Evolutionary conservation across 2,888 invertebrate species (phyloP), one percentile per base, ranked within the genome.

Genomic region (Octodonta nipae): DNA sequence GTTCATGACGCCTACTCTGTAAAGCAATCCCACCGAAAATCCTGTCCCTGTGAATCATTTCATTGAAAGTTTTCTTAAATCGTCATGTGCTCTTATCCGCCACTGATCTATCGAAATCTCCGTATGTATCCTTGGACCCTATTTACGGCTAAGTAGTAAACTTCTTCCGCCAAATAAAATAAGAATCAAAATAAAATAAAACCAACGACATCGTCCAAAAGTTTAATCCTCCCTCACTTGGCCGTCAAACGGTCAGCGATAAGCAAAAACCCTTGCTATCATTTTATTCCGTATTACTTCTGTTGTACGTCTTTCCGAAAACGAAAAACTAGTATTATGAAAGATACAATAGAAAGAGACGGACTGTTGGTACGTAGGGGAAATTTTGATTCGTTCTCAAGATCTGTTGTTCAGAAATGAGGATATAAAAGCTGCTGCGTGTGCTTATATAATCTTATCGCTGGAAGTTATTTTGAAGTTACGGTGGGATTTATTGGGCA

Each of bases 141-240:
- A 31, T 34, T 29, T 33, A 37, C 33, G 28, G 28, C 41, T 33
- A 30, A 11, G 36, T 32, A 40, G 34, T 38, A 34, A 42, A 47
- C 44, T 47, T 44, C 49, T 53, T 51, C 51, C 50, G 47, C 46
- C 50, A 47, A 54, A 54, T 54, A 54, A 54, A 54, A 54, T 51
- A 47, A 46, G 50, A 49, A 52, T 51, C 51, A 49, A 46, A 52
- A 51, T 50, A 49, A 52, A 51, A 48, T 49, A 42, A 49, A 47
- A 46, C 40, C 43, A 42, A 38, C 49, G 47, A 50, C 51, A 47
- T 49, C 45, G 46, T 49, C 49, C 51, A 44, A 43, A 48, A 44
- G 35, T 46, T 46, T 49, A 49, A 50, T 49, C 38, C 31, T 15
- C 29, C 34, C 30, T 20, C 34, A 25, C 26, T 35, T 33, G 31